These are phyloP conservation scores for Ypsolopha scabrella DNA, from an alignment of 2,888 invertebrate species.

Conservation along the genomic window DNA sequence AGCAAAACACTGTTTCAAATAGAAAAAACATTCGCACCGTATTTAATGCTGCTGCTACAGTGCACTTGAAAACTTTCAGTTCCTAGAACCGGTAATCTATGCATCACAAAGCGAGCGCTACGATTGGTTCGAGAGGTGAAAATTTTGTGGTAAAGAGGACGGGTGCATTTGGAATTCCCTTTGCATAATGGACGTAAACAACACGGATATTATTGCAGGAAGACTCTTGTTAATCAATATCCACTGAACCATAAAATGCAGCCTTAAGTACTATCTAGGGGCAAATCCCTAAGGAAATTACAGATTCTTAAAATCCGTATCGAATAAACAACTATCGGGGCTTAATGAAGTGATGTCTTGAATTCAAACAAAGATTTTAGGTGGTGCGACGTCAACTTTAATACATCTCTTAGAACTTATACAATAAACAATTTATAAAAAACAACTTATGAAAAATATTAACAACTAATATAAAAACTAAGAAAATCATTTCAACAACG, in stretches of 20 bases:
- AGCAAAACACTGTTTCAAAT: background rate
- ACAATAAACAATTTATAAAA: background rate
- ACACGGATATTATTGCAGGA: slow-evolving; percentile 14
- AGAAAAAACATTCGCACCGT: background rate
- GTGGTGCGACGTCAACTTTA: background rate
- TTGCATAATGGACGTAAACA: slow-evolving; percentile 30
- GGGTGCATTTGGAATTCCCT: slow-evolving; percentile 23
- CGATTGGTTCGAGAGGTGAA: background rate
- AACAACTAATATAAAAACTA: background rate
- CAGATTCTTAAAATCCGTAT: background rate
- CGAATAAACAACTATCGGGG: background rate
- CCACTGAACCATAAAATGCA: background rate
- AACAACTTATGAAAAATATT: background rate
- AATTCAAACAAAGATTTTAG: background rate
- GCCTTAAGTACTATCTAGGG: no score
- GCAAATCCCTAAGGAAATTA: background rate
- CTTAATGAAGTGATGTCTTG: background rate
- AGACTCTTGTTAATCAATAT: slow-evolving; percentile 2
- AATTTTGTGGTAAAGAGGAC: slow-evolving; percentile 13
- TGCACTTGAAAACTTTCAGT: background rate
- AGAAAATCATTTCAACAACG: background rate
- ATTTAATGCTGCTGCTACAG: background rate
- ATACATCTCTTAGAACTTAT: background rate
- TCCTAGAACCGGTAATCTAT: background rate
- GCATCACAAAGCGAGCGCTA: background rate